Conservation (phyloP, 1,140 invertebrate genomes). For the Bombus terrestris region DNA sequence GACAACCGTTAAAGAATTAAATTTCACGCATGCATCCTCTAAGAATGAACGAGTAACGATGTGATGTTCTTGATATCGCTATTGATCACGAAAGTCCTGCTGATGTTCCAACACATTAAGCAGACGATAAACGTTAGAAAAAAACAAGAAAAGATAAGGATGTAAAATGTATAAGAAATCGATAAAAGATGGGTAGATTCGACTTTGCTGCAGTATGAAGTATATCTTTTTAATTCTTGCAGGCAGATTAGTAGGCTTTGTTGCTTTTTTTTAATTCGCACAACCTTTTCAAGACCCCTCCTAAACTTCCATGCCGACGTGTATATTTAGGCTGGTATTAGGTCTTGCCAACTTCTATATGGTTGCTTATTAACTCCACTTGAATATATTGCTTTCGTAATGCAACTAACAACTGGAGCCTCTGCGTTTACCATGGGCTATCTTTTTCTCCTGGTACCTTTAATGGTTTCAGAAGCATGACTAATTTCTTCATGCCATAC, state of each 20-base stretch:
- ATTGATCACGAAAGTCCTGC: too few species aligned
- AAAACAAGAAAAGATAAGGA: background rate
- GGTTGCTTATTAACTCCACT: slow-evolving; percentile 71
- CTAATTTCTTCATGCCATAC: slow-evolving; percentile 1
- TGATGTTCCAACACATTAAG: too few species aligned
- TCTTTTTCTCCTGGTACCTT: slow-evolving; percentile 14
- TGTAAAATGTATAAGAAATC: background rate
- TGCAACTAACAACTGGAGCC: slow-evolving; percentile 52
- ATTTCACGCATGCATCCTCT: too few species aligned
- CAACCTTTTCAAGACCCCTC: slow-evolving; percentile 50
- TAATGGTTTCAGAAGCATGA: slow-evolving; percentile 35
- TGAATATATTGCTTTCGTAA: slow-evolving; percentile 65
- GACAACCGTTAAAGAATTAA: too few species aligned
- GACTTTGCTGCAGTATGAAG: slow-evolving; percentile 37
- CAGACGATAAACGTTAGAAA: background rate
- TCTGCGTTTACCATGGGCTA: slow-evolving; percentile 12
- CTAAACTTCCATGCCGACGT: slow-evolving; percentile 47
- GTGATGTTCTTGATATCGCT: too few species aligned
- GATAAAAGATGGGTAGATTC: slow-evolving; percentile 6
- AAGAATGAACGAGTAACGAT: too few species aligned
- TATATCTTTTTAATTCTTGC: slow-evolving; percentile 54
- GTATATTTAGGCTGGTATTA: slow-evolving; percentile 74
- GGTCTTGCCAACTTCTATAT: slow-evolving; percentile 56
- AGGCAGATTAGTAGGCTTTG: slow-evolving; percentile 41
- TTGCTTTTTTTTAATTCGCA: slow-evolving; percentile 66